Evolutionary conservation across 2,113 vertebrate genomes (phyloP).

Genomic region (Hoplias malabaricus): DNA sequence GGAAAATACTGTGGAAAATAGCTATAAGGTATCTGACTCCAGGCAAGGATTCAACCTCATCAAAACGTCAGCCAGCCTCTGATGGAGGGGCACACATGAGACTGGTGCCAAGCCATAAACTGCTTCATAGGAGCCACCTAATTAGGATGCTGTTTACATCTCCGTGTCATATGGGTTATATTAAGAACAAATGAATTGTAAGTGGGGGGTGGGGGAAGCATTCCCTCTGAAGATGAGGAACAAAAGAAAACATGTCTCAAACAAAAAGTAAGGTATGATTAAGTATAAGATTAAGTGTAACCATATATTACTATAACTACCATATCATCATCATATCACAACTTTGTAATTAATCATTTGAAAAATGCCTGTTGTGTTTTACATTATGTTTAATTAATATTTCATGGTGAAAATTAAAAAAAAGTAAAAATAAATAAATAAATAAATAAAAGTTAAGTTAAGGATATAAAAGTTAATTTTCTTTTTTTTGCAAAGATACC

Average conservation of each 20-base stretch:
- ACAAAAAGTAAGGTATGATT: not conserved
- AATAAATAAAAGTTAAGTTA: too few species aligned
- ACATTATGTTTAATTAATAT: too few species aligned
- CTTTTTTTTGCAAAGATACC: not conserved
- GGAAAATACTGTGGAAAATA: not conserved
- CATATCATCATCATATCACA: too few species aligned
- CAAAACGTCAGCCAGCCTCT: not conserved
- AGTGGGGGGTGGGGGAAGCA: not conserved
- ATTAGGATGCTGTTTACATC: not conserved
- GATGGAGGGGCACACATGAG: not conserved
- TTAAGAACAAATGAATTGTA: constrained; percentile 1
- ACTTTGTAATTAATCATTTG: too few species aligned
- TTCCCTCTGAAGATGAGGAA: not conserved
- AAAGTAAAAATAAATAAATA: too few species aligned
- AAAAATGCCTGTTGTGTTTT: too few species aligned
- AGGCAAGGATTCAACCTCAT: not conserved
- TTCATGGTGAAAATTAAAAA: too few species aligned
- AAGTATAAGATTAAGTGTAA: not conserved
- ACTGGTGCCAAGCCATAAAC: not conserved
- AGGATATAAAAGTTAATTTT: too few species aligned
- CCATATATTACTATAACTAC: too few species aligned
- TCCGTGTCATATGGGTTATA: not conserved
- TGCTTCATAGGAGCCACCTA: not conserved
- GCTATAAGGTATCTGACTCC: not conserved
- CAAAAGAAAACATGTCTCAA: not conserved